Conservation (phyloP, 2,888 invertebrate genomes). For the Protonemura montana region DNA sequence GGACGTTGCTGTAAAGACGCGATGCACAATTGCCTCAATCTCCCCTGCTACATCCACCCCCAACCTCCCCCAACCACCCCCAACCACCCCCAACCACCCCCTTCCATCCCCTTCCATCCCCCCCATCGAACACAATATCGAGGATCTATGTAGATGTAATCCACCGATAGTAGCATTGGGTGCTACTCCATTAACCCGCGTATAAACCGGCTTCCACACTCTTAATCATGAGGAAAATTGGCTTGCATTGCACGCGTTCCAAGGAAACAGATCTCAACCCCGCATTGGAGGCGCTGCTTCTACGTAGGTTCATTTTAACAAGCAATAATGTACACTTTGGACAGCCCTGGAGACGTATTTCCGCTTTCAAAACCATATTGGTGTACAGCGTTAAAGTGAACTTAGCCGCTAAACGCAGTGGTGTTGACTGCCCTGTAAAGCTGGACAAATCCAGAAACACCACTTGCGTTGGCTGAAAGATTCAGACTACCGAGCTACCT, state of each 20-base stretch:
- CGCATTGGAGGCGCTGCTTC: too few relatives aligned
- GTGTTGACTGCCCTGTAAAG: too few relatives aligned
- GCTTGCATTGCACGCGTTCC: not conserved
- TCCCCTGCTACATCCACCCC: not conserved
- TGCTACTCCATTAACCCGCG: not conserved
- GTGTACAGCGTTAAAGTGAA: too few relatives aligned
- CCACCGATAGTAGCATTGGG: not conserved
- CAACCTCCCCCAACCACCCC: not conserved
- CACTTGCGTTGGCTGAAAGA: too few relatives aligned
- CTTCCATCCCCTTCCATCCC: not conserved
- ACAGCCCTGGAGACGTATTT: too few relatives aligned
- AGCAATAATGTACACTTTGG: too few relatives aligned
- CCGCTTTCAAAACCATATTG: too few relatives aligned
- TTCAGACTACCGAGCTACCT: too few relatives aligned
- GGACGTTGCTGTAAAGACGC: not conserved
- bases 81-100: not conserved
- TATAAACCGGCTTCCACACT: not conserved
- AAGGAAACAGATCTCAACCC: too few relatives aligned
- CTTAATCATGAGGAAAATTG: not conserved
- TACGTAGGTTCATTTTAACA: too few relatives aligned
- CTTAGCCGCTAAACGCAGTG: too few relatives aligned
- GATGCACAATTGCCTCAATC: not conserved
- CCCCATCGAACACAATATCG: not conserved
- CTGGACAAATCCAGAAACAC: too few relatives aligned
- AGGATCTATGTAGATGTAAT: not conserved